phyloP scores from a whole-genome alignment of 2,113 vertebrate species.

The Poeciliopsis prolifica region DNA sequence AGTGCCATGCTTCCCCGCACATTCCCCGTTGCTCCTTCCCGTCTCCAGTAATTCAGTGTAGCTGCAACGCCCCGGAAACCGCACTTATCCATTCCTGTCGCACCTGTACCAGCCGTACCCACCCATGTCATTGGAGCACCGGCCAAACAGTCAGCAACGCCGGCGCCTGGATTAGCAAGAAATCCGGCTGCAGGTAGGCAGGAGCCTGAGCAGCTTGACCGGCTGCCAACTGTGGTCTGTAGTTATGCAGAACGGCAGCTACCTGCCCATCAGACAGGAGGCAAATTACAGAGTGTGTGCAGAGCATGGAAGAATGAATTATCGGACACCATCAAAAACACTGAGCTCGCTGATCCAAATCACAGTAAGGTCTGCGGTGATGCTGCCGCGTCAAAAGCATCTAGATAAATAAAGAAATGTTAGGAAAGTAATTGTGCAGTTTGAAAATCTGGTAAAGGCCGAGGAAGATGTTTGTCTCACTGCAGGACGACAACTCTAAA shows the following conservation, averaged over 20 bases:
- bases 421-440: background rate
- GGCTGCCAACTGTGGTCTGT: slow-evolving; percentile 52
- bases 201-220: slow-evolving; percentile 36
- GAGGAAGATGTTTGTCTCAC: no score
- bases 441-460: no score
- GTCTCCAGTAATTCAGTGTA: slow-evolving; percentile 44
- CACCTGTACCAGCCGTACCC: slow-evolving; percentile 55
- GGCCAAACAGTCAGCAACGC: slow-evolving; percentile 55
- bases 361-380: slow-evolving; percentile 14
- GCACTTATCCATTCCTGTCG: slow-evolving; percentile 24
- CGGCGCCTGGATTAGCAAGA: slow-evolving; percentile 33
- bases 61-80: slow-evolving; percentile 28
- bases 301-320: slow-evolving; percentile 27
- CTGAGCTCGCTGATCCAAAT: slow-evolving; percentile 26
- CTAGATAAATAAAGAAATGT: slow-evolving; percentile 13
- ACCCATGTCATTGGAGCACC: slow-evolving; percentile 5
- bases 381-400: slow-evolving; percentile 16
- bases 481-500: no score
- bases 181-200: slow-evolving; percentile 31
- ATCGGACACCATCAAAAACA: slow-evolving; percentile 17
- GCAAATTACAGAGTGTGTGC: slow-evolving; percentile 51
- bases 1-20: slow-evolving; percentile 48
- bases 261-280: slow-evolving; percentile 66
- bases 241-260: slow-evolving; percentile 56
- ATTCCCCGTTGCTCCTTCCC: slow-evolving; percentile 51